Conservation (phyloP, 2,797 vertebrate genomes). For the Neostethus bicornis region DNA sequence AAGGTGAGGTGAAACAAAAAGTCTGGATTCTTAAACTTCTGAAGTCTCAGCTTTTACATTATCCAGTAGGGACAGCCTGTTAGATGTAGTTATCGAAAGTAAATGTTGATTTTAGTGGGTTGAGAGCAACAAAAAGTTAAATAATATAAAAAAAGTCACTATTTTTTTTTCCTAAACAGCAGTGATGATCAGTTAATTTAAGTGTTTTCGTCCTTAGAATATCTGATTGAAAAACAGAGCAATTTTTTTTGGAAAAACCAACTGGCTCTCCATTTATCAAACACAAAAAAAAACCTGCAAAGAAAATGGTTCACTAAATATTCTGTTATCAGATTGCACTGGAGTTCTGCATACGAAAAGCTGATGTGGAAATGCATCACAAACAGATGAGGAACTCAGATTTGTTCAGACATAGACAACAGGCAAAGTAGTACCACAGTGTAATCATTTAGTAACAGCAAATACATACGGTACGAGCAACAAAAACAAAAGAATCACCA, state of each 20-base stretch:
- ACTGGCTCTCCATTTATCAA: slow-evolving; percentile 26
- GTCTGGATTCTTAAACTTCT: background rate
- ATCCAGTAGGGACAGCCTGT: background rate
- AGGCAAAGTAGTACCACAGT: slow-evolving; percentile 23
- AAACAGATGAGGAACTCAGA: slow-evolving; percentile 23
- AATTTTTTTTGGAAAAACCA: slow-evolving; percentile 34
- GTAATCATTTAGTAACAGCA: slow-evolving; percentile 53
- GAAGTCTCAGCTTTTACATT: background rate
- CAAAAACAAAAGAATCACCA: slow-evolving; percentile 31
- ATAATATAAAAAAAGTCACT: background rate
- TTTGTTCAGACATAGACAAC: slow-evolving; percentile 20
- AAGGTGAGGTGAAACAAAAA: background rate
- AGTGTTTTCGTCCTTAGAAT: slow-evolving; percentile 21
- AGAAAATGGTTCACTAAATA: slow-evolving; percentile 33
- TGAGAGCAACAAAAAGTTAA: too few relatives aligned
- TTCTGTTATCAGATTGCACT: slow-evolving; percentile 31
- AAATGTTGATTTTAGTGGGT: background rate
- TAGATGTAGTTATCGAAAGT: background rate
- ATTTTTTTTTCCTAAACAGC: slow-evolving; percentile 17
- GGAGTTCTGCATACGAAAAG: slow-evolving; percentile 38
- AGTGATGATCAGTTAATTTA: slow-evolving; percentile 26
- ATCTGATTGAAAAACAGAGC: slow-evolving; percentile 22
- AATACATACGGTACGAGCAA: slow-evolving; percentile 59
- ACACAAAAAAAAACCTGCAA: slow-evolving; percentile 32
- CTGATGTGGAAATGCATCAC: slow-evolving; percentile 25